Conservation (phyloP, 1,140 invertebrate genomes). For the Eurosta solidaginis region DNA sequence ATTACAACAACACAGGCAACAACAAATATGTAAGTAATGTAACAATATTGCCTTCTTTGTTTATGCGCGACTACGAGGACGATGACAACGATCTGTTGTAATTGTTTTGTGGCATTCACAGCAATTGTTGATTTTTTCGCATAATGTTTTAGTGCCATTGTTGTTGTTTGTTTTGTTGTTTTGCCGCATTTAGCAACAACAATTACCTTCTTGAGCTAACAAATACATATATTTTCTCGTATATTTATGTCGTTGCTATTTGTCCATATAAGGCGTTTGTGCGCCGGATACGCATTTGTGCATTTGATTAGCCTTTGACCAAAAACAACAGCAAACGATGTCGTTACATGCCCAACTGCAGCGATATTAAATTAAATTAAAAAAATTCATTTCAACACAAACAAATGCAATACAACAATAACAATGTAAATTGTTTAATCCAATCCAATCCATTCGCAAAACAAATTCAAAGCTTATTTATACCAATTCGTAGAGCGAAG, state of each 20-base stretch:
- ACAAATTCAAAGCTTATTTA: not conserved
- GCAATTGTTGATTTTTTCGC: constrained; percentile 7
- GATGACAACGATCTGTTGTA: constrained; percentile 12
- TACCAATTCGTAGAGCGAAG: not conserved
- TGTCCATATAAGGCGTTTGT: not conserved
- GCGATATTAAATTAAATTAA: not conserved
- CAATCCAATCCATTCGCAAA: not conserved
- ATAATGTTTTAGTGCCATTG: not conserved
- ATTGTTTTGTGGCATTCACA: constrained; percentile 18
- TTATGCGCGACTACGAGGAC: too few relatives aligned
- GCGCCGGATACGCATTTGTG: constrained; percentile 22
- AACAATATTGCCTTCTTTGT: constrained; percentile 20
- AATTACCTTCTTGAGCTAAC: constrained; percentile 5
- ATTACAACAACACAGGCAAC: constrained; percentile 10
- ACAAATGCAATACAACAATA: not conserved
- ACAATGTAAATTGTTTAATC: not conserved
- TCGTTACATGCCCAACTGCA: constrained; percentile 22
- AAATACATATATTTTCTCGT: constrained; percentile 18
- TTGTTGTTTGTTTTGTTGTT: not conserved
- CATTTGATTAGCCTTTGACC: constrained; percentile 28
- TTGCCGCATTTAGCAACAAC: constrained; percentile 19
- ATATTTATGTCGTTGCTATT: constrained; percentile 17
- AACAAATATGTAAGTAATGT: not conserved
- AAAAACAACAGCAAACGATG: constrained; percentile 25
- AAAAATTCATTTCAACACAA: not conserved